Evolutionary conservation across 2,888 invertebrate genomes (phyloP), one percentile per base, ranked within the genome.

Genomic region (Agrochola lota): DNA sequence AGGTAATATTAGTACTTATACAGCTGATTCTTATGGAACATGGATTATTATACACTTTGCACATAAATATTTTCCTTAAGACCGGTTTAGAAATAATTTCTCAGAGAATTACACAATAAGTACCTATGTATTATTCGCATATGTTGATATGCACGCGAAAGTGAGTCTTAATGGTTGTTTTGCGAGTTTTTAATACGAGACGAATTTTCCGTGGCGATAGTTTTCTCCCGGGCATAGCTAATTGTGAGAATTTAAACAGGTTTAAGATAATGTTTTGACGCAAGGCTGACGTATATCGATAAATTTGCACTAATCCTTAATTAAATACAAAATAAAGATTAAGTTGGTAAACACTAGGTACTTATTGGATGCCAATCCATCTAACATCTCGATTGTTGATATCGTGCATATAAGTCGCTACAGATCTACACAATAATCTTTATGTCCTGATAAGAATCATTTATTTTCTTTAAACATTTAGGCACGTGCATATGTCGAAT

Each of bases 301-400:
- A 77, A 80, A 57, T 77, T 40, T 11, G 49, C 20, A 57, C 57
- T 82, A 77, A 77, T 77, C 57, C 70, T n/a, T 67, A 35, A 40
- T 49, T 77, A 76, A 57, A 80, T 57, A 67, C 46, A 66, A 77
- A 71, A 70, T 49, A 71, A 75, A 70, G 81, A 76, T 77, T 75
- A 80, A 52, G 43, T 75, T 17, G 23, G 63, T 59, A 66, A 71
- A 81, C 40, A 80, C 57, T 52, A 52, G 3, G 52, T 52, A 35
- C 23, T 63, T 63, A 71, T 78, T 68, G 49, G 57, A 20, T 40
- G 40, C 30, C 20, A 71, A 77, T 67, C 66, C 55, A 67, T 76
- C 55, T 62, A 64, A 71, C 20, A 70, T 52, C 15, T 69, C 49
- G 49, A 69, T 43, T 26, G 52, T 77, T 76, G 68, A 76, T 81